Evolutionary conservation across 2,113 vertebrate genomes (phyloP).

Genomic region (Poeciliopsis retropinna): DNA sequence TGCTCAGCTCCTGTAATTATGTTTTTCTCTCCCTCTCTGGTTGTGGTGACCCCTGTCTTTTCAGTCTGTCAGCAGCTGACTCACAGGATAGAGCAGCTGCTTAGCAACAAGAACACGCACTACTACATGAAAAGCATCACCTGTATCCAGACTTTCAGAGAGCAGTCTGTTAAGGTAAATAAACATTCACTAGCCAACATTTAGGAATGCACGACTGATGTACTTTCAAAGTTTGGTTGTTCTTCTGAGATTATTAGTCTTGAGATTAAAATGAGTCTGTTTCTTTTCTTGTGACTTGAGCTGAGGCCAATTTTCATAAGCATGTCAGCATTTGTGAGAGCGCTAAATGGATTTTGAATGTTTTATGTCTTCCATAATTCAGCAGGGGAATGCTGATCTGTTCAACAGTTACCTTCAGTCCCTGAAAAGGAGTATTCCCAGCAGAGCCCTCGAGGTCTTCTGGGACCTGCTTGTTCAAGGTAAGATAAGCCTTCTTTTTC

Average conservation of each 20-base stretch:
- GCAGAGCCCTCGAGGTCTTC: constrained; percentile 87
- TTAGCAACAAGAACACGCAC: constrained; percentile 84
- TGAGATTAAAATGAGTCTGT: constrained; percentile 34
- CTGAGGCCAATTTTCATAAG: constrained; percentile 13
- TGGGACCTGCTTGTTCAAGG: constrained; percentile 93
- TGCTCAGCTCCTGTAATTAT: constrained; percentile 31
- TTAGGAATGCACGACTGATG: constrained; percentile 13
- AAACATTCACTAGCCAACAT: constrained; percentile 31
- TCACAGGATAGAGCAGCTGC: constrained; percentile 89
- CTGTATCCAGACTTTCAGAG: constrained; percentile 89
- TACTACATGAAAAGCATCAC: constrained; percentile 93
- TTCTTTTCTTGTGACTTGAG: constrained; percentile 38
- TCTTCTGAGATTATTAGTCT: constrained; percentile 33
- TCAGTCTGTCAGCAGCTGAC: constrained; percentile 90
- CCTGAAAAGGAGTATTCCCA: constrained; percentile 86
- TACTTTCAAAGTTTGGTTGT: constrained; percentile 9
- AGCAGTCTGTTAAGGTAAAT: constrained; percentile 90
- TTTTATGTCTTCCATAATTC: constrained; percentile 37
- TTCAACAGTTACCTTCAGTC: constrained; percentile 90
- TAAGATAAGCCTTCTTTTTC: constrained; percentile 62
- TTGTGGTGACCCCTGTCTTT: constrained; percentile 64
- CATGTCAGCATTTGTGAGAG: constrained; percentile 23
- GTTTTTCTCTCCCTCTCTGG: constrained; percentile 55
- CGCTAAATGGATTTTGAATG: constrained; percentile 41
- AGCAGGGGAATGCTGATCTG: constrained; percentile 80